Evolutionary conservation across 2,888 invertebrate species (phyloP).

Genomic region (Vannuccia rotundouncinata): DNA sequence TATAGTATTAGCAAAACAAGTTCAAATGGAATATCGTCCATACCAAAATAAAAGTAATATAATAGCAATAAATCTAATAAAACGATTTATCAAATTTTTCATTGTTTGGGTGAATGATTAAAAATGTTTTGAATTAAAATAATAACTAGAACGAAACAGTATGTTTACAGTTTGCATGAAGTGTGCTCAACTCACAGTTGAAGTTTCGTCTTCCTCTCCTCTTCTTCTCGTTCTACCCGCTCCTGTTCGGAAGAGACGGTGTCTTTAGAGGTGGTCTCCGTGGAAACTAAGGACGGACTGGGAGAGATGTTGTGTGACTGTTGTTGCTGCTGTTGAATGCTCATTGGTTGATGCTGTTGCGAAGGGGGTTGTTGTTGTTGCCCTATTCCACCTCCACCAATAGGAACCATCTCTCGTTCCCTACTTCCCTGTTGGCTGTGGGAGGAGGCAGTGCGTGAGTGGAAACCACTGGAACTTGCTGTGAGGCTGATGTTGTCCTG

Average conservation of each 20-base stretch:
- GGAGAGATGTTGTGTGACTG: background rate
- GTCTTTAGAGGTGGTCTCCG: background rate
- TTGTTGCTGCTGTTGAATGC: background rate
- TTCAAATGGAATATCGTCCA: too few species aligned
- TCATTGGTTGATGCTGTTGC: background rate
- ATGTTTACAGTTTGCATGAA: too few species aligned
- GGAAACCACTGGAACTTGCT: background rate
- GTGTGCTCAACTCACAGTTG: slow-evolving; percentile 14
- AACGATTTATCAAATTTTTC: too few species aligned
- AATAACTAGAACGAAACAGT: too few species aligned
- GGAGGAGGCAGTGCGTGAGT: slow-evolving; percentile 8
- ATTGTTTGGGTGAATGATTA: too few species aligned
- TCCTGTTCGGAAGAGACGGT: slow-evolving; percentile 12
- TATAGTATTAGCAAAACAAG: too few species aligned
- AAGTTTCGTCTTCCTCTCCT: background rate
- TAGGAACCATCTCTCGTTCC: background rate
- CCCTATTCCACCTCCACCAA: background rate
- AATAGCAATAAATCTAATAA: too few species aligned
- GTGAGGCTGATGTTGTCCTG: slow-evolving; percentile 15
- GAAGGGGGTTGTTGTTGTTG: background rate
- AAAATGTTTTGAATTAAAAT: too few species aligned
- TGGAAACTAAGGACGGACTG: background rate
- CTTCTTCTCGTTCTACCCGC: background rate
- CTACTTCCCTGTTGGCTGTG: background rate
- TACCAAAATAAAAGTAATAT: too few species aligned